Evolutionary conservation across 2,797 vertebrate species (phyloP).

Genomic region (Clarias platycephalus): DNA sequence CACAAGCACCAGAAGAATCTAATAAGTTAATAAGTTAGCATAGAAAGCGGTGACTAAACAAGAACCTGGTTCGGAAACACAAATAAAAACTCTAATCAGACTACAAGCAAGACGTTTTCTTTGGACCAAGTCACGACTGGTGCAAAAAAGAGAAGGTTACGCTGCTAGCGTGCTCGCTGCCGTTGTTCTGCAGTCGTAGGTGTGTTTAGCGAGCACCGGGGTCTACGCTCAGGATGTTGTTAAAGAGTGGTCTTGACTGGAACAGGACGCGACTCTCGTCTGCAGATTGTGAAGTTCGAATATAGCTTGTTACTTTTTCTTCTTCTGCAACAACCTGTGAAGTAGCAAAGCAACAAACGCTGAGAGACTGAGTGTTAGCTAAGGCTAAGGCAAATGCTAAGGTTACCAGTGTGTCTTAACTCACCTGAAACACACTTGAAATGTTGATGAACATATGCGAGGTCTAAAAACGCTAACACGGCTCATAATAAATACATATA

Average conservation of each 20-base stretch:
- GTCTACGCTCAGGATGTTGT: slow-evolving; percentile 43
- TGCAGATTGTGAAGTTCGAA: slow-evolving; percentile 50
- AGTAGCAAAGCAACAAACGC: slow-evolving; percentile 48
- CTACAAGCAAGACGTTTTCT: slow-evolving; percentile 35
- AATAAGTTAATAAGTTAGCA: slow-evolving; percentile 67
- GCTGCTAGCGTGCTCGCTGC: background rate
- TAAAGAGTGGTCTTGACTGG: slow-evolving; percentile 56
- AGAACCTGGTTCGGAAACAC: slow-evolving; percentile 36
- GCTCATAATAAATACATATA: background rate
- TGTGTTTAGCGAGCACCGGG: slow-evolving; percentile 64
- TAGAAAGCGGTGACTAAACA: slow-evolving; percentile 64
- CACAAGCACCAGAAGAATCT: slow-evolving; percentile 72
- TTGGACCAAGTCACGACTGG: slow-evolving; percentile 57
- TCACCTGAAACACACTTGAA: too few relatives aligned
- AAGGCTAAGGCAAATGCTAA: background rate
- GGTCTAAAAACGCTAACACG: background rate
- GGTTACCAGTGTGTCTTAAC: background rate
- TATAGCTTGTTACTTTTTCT: slow-evolving; percentile 65
- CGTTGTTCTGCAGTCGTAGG: background rate
- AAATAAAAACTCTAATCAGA: background rate
- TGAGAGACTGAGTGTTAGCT: slow-evolving; percentile 59
- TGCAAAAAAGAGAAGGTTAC: background rate
- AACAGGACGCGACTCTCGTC: slow-evolving; percentile 53
- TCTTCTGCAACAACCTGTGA: slow-evolving; percentile 76
- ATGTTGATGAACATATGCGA: background rate